These are phyloP conservation scores for Baronia brevicornis DNA, from an alignment of 2,888 invertebrate species.

Conservation along the genomic window DNA sequence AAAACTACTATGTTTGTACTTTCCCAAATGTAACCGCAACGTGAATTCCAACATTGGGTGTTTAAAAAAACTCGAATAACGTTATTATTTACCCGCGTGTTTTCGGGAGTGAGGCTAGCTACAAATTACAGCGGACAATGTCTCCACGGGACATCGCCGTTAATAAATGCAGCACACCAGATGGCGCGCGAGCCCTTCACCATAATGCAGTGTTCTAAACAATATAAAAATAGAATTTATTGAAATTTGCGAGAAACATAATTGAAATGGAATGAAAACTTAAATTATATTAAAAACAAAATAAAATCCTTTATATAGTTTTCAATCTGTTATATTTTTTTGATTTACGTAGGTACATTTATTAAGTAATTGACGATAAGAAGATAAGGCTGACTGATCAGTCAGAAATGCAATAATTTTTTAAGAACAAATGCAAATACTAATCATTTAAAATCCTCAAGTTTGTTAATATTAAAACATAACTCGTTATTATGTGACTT, in stretches of 20 bases:
- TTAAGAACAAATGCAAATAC: too few relatives aligned
- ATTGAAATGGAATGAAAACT: too few relatives aligned
- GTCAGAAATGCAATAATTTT: too few relatives aligned
- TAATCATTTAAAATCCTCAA: too few relatives aligned
- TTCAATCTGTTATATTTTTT: too few relatives aligned
- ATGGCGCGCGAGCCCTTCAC: conserved; percentile 45
- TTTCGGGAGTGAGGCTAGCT: conserved; percentile 61
- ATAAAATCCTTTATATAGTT: too few relatives aligned
- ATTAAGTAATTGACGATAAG: too few relatives aligned
- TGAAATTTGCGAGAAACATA: conserved; percentile 27
- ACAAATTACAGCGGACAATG: conserved; percentile 70
- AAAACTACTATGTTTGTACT: conserved; percentile 14
- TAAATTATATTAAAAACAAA: too few relatives aligned
- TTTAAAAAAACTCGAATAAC: conserved; percentile 66
- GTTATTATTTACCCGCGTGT: conserved; percentile 66
- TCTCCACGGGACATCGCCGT: conserved; percentile 59
- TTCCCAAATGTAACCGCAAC: conserved; percentile 10
- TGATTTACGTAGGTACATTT: too few relatives aligned
- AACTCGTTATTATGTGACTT: too few relatives aligned
- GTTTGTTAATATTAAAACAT: too few relatives aligned
- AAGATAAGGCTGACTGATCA: too few relatives aligned
- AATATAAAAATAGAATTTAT: conserved; percentile 40
- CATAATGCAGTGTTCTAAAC: conserved; percentile 21
- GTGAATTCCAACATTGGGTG: conserved; percentile 23
- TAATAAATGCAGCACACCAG: conserved; percentile 58